Base-by-base conservation (phyloP, 2,113 vertebrate species). In the Micromys minutus region DNA sequence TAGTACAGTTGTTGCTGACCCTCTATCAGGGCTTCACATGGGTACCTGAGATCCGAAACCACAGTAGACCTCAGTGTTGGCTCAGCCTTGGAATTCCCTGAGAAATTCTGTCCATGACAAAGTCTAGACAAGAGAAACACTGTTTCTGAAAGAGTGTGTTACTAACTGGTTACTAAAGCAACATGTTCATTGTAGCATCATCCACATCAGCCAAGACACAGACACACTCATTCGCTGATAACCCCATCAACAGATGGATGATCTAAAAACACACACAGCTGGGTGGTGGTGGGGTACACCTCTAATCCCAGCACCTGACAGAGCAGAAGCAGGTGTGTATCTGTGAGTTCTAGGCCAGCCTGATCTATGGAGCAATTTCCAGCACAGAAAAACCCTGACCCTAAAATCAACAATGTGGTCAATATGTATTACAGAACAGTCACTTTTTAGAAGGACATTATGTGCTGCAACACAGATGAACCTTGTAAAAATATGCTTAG, bases 141-240 rank as follows among this genome's bases (percentile, higher is more conserved):
- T 90, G 47, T 86, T 96, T 95, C 74, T 63, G 75, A 96, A 95
- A 94, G 47, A 34, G 94, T 31, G 5, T 63, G 57, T 7, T 12
- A 47, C 39, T 86, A 52, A 75, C 76, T 76, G 87, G 24, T 93
- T 34, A 55, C 47, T 76, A 89, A 88, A 96, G 69, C 52, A 88
- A 39, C 79, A 24, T 34, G 42, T 13, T 52, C 69, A 61, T 8
- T 69, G 26, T n/a, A 92, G 55, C 36, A 11, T 72, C 85, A 84
- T 92, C 86, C 85, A 90, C 85, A 88, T 36, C 39, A 45, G 39
- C 16, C 26, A 84, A 72, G 36, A 87, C 7, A 74, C 2, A 45
- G 36, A 74, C 47, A 52, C 31, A 57, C 45, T 21, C 61, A 11
- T 59, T 31, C 47, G 55, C 3, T 34, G 34, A 21, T 39, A 79